These are phyloP conservation scores for Lacerta bilineata DNA, from an alignment of 2,797 vertebrate species.

Conservation along the genomic window DNA sequence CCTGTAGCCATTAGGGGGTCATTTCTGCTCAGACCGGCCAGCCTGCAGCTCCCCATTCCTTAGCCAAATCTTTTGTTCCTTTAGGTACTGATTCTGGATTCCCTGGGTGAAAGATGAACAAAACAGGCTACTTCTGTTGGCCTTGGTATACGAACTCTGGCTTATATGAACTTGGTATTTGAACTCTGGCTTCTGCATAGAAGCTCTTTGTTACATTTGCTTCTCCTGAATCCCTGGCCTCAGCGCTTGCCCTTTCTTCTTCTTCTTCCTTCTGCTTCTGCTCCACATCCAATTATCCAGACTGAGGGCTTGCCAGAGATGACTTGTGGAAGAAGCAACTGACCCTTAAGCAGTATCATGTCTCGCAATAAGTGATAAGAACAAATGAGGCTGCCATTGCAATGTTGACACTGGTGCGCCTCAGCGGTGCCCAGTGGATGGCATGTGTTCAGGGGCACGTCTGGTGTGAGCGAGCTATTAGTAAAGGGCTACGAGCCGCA, in stretches of 20 bases:
- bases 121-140: neutral
- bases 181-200: neutral
- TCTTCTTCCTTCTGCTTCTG: neutral
- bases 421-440: neutral
- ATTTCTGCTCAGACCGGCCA: neutral
- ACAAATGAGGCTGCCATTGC: neutral
- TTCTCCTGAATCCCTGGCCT: neutral
- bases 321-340: slow-evolving; percentile 6
- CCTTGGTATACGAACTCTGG: neutral
- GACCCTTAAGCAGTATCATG: neutral
- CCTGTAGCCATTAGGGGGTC: neutral
- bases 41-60: neutral
- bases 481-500: neutral
- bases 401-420: neutral
- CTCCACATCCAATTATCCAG: neutral
- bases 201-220: neutral
- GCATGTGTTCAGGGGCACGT: neutral
- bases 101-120: neutral
- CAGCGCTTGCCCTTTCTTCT: neutral
- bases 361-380: neutral
- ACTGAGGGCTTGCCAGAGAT: neutral
- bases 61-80: neutral
- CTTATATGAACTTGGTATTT: neutral
- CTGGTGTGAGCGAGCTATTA: slow-evolving; percentile 9
- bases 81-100: neutral